Conservation (phyloP, 2,888 invertebrate genomes). For the Trichogramma dendrolimi region DNA sequence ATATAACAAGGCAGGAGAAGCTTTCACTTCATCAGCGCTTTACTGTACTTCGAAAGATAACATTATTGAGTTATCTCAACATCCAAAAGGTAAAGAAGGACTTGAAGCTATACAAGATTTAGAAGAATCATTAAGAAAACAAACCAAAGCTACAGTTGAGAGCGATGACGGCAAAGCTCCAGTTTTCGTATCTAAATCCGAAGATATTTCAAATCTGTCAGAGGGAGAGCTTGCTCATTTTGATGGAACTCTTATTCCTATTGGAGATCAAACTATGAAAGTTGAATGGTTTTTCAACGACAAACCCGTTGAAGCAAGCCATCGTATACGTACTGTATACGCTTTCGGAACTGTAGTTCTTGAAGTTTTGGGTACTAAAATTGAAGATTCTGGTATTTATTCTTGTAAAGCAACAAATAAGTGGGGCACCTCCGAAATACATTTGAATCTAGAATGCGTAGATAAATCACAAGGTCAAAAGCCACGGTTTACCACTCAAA, state of each 20-base stretch:
- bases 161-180: constrained; percentile 80
- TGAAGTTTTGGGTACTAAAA: constrained; percentile 91
- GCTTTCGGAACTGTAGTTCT: constrained; percentile 97
- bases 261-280: constrained; percentile 88
- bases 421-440: constrained; percentile 84
- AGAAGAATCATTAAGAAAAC: constrained; percentile 77
- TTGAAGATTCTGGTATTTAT: constrained; percentile 86
- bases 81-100: constrained; percentile 92
- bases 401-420: constrained; percentile 85
- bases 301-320: constrained; percentile 80
- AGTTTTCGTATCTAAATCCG: constrained; percentile 82
- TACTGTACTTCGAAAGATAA: constrained; percentile 77
- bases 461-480: constrained; percentile 82
- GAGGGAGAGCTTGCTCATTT: constrained; percentile 98
- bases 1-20: constrained; percentile 82
- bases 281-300: constrained; percentile 97
- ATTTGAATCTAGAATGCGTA: constrained; percentile 75
- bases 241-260: constrained; percentile 92
- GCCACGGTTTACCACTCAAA: constrained; percentile 83
- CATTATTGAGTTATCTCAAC: constrained; percentile 83
- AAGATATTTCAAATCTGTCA: constrained; percentile 74
- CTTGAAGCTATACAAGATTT: constrained; percentile 86
- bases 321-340: constrained; percentile 86
- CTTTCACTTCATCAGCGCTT: constrained; percentile 85
- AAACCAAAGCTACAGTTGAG: constrained; percentile 65